phyloP scores from a whole-genome alignment of 2,888 invertebrate genomes.

The Andrena haemorrhoa region DNA sequence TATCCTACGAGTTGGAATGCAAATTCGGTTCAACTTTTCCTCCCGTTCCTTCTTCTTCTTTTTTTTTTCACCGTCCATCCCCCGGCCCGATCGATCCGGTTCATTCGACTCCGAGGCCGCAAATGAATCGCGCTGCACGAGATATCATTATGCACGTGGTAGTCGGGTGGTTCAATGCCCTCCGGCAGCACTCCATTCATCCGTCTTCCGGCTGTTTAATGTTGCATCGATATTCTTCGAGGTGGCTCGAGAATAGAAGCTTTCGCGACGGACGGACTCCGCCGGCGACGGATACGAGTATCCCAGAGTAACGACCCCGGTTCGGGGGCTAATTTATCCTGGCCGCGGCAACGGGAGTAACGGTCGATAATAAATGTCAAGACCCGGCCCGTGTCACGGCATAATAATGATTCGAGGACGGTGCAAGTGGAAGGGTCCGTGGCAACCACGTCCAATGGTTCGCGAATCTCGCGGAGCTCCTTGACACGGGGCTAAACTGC shows the following conservation, averaged over 20 bases:
- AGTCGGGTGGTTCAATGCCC: slow-evolving; percentile 22
- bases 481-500: background rate
- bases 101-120: slow-evolving; percentile 21
- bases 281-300: background rate
- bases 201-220: slow-evolving; percentile 16
- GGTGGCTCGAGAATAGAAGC: background rate
- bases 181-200: background rate
- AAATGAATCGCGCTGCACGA: slow-evolving; percentile 39
- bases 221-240: slow-evolving; percentile 23
- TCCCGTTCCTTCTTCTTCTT: background rate
- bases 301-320: slow-evolving; percentile 29
- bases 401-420: slow-evolving; percentile 26
- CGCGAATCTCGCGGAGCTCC: slow-evolving; percentile 23
- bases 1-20: slow-evolving; percentile 35
- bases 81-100: slow-evolving; percentile 33
- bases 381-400: slow-evolving; percentile 20
- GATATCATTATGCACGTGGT: slow-evolving; percentile 14
- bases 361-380: slow-evolving; percentile 27
- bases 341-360: slow-evolving; percentile 34
- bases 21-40: slow-evolving; percentile 27
- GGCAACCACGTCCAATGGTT: background rate
- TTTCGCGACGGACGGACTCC: background rate
- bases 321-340: slow-evolving; percentile 19
- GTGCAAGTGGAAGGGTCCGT: background rate
- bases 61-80: too few species aligned